phyloP scores from a whole-genome alignment of 2,888 invertebrate species.

The Eurytoma californica region DNA sequence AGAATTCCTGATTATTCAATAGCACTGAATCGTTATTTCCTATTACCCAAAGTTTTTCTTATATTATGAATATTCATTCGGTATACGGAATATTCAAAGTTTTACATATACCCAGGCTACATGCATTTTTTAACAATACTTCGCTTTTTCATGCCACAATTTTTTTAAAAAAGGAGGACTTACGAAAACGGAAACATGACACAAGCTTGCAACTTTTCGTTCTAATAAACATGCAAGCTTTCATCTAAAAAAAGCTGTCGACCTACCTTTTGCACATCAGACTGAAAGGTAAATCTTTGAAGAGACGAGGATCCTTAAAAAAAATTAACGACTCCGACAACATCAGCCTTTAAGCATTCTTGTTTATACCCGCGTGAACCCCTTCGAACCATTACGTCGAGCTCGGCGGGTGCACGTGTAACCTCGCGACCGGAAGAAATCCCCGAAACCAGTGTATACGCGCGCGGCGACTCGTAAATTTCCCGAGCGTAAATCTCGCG shows the following conservation, averaged over 20 bases:
- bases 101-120: no score
- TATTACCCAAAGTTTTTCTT: no score
- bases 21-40: no score
- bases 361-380: slow-evolving; percentile 17
- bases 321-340: slow-evolving; percentile 30
- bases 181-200: no score
- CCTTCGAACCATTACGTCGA: background rate
- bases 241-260: background rate
- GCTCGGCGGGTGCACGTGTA: background rate
- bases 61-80: no score
- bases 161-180: no score
- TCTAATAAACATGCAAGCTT: background rate
- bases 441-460: background rate
- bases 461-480: slow-evolving; percentile 29
- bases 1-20: no score
- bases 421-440: background rate
- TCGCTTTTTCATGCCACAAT: no score
- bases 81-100: no score
- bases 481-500: slow-evolving; percentile 24
- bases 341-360: background rate
- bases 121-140: no score
- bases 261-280: background rate
- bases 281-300: background rate
- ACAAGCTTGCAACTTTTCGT: background rate
- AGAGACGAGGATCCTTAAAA: slow-evolving; percentile 1